Evolutionary conservation across 35 echinoderm and acorn worm genomes (phyloP), one percentile per base, ranked within the genome.

Genomic region (Strongylocentrotus purpuratus): DNA sequence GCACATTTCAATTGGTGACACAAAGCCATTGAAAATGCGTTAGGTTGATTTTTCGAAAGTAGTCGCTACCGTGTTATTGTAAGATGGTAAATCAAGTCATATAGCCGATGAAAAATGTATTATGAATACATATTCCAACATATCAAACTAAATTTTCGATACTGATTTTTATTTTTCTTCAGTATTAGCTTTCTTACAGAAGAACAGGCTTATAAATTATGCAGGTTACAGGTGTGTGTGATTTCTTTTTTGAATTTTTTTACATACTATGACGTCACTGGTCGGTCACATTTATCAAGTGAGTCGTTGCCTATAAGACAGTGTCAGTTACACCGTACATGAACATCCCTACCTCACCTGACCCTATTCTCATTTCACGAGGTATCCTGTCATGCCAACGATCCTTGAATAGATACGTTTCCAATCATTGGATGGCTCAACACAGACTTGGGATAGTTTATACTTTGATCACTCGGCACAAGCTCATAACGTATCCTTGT

Each of bases 391-490:
- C 45, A 89, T 15, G 25, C 0, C n/a, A 45, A 4, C 4, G 87
- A 45, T 33, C 12, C 45, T 18, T 25, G 87, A 89, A 46, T 33
- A 45, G 45, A 89, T 45, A 46, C 32, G 87, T 89, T 78, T 78
- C 65, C 65, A 78, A 78, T 78, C 65, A 78, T 78, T 28, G 65
- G 65, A n/a, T 78, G 28, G 87, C 87, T 45, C 32, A 46, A 89
- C 15, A 45, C 13, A 5, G 87, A 31, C 87, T 89, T 89, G 12
- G 15, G 87, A 89, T 89, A 46, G 87, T 89, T 89, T 89, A 89
- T 89, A 89, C 87, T 89, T 46, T 89, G 33, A 89, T 89, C 87
- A 89, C 45, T 89, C 87, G 87, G 41, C 87, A 89, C 87, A 45
- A 46, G 32, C 87, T 89, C 87, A 89, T 89, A 78, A 78, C 65